These are phyloP conservation scores for Lathronympha strigana DNA, from an alignment of 2,888 invertebrate species.

Conservation along the genomic window DNA sequence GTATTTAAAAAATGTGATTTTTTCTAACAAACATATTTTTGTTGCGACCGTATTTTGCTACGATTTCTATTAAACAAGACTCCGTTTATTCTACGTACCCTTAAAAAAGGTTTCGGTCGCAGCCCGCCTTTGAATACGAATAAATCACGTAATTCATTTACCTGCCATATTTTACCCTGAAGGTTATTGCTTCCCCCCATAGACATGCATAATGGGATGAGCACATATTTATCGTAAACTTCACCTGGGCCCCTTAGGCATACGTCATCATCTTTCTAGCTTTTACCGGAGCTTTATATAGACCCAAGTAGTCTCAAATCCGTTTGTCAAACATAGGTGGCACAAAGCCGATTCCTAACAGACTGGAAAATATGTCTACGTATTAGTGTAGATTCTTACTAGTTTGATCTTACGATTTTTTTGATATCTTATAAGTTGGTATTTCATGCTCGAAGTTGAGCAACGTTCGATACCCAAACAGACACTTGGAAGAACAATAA, in stretches of 20 bases:
- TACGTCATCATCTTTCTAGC: too few species aligned
- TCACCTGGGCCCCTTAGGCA: neutral
- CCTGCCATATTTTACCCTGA: constrained; percentile 18
- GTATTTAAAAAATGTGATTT: neutral
- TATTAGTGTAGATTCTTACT: too few species aligned
- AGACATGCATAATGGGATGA: constrained; percentile 13
- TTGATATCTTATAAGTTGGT: too few species aligned
- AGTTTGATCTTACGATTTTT: too few species aligned
- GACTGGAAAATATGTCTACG: too few species aligned
- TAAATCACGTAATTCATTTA: constrained; percentile 37
- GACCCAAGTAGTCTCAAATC: too few species aligned
- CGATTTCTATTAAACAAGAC: neutral
- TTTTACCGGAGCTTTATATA: too few species aligned
- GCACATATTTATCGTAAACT: neutral
- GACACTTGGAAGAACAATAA: too few species aligned
- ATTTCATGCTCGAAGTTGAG: too few species aligned
- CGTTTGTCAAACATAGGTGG: too few species aligned
- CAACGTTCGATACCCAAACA: too few species aligned
- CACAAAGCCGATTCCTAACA: too few species aligned
- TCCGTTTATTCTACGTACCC: neutral
- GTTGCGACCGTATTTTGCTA: neutral
- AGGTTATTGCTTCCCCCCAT: constrained; percentile 1
- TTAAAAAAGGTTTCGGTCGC: constrained; percentile 12
- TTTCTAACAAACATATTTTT: neutral
- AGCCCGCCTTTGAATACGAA: constrained; percentile 24